Evolutionary conservation across 2,888 invertebrate species (phyloP), one percentile per base, ranked within the genome.

Genomic region (Anorthoa munda): DNA sequence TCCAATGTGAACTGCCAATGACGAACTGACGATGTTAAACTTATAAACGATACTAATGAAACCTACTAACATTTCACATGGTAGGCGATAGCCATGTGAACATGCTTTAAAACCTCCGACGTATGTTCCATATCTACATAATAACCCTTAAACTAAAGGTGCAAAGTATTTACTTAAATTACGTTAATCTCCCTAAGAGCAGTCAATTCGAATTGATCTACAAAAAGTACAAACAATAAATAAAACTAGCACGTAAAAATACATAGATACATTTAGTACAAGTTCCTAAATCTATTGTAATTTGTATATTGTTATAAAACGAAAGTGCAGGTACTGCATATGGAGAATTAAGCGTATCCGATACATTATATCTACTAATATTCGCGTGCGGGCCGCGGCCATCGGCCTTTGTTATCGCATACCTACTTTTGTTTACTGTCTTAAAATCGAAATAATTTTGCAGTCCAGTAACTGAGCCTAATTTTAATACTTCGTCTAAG

Each of bases 161-260:
- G 94, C 93, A 92, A 93, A 92, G 90, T 89, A 90, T 91, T 91
- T 87, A 92, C 94, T 94, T 95, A 94, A 86, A 90, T 89, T 93
- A 93, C 84, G 90, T 94, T 94, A 94, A 94, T 94, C 94, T 94
- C 94, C 92, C 93, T 94, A 93, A 91, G 90, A 93, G 92, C 94
- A 95, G 94, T 95, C 95, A 93, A 93, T 93, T 94, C 92, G 91
- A 93, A 93, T 94, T 93, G 91, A 93, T 93, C 94, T 95, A 95
- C 92, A 93, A 93, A 86, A 92, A 91, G 87, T 93, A 93, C 89
- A 93, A 92, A 92, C 86, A 93, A 94, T 93, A 95, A 94, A 94
- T 94, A 93, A 84, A 88, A 92, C 90, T 92, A 94, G 89, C 90
- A 90, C 91, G 88, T 93, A 92, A 90, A 92, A 92, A 85, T 86